Base-by-base conservation (phyloP, 2,888 invertebrate genomes). In the Thelaira solivaga region DNA sequence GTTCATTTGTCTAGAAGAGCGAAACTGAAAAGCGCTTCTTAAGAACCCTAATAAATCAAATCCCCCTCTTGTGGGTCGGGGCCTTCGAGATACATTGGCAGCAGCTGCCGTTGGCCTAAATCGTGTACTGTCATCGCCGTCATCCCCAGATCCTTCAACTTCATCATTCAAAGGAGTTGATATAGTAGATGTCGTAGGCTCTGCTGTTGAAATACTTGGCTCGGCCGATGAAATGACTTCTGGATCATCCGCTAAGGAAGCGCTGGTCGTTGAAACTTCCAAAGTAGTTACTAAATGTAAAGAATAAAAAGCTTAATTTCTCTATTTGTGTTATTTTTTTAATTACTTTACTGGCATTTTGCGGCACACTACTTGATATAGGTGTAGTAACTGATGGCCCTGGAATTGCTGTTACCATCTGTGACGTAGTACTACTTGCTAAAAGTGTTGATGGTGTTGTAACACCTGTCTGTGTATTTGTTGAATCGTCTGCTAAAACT, bases 121-220 rank as follows among this genome's bases (percentile, higher is more conserved):
- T 45, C 74, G 36, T 6, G 65, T 74, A 49, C 61, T 61, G 24
- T 82, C 80, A 4, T 80, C 84, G 2, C 67, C 90, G 0, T 88
- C 90, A 0, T 92, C 92, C 0, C 92, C 92, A 0, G 92, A 92
- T 0, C 92, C 92, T 82, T 92, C 92, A 22, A 89, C 86, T 22
- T 86, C 86, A 45, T 90, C 90, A 51, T 77, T 85, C 13, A 84
- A 71, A n/a, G 82, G 49, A 0, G 82, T 39, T 2, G 72, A 64
- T 2, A 73, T 64, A 16, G 76, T 76, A 1, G 81, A 11, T 6
- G 71, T 59, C 24, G 76, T 71, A 1, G 64, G 51, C 20, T 36
- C 64, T n/a, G 74, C 49, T 8, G 81, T 74, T 29, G 76, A 49
- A 2, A 75, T 69, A 7, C 57, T 55, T 1, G 82, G 81, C 10